Base-by-base conservation (phyloP, 2,888 invertebrate genomes). In the Eupithecia tripunctaria region DNA sequence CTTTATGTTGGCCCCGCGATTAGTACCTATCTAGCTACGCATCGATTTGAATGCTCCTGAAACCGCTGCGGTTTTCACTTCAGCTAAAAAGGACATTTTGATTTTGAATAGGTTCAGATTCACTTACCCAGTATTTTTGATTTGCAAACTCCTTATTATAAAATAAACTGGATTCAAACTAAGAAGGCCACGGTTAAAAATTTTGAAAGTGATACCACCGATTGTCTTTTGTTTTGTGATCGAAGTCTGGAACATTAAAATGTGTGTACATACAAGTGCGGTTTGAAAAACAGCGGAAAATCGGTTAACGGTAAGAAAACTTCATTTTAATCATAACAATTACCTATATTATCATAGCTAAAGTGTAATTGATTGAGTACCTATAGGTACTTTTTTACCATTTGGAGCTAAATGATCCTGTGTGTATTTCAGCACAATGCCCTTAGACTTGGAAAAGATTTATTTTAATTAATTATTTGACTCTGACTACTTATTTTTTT, bases 1-100 rank as follows among this genome's bases (percentile, higher is more conserved):
- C 41, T 67, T 32, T 36, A 65, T 32, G 62, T 63, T 41, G 21
- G 38, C 36, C 43, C 63, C 63, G 41, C n/a, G 74, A 69, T 66
- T 27, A 64, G 64, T 32, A 25, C 36, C 38, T 64, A 25, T 41
- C 38, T 38, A 38, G n/a, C 10, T 21, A n/a, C 21, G 29, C 21
- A 12, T 3, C 25, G 56, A 56, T 56, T 25, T 56, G 56, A 25
- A 56, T 56, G 25, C 25, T 56, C 21, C 56, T 56, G 25, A 25
- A 56, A 56, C 14, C 51, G 21, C n/a, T 21, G 51, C 21, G 51
- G 21, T 51, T 21, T 21, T 14, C 60, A 29, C n/a, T n/a, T 60
- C 27, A 60, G 14, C 10, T 10, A 51, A 51, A 51, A 51, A 51
- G 47, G 6, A 51, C 21, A 51, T 51, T 43, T 43, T 2, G 5